phyloP scores from a whole-genome alignment of 2,888 invertebrate species.

The Pycnomerus fuliginosus region DNA sequence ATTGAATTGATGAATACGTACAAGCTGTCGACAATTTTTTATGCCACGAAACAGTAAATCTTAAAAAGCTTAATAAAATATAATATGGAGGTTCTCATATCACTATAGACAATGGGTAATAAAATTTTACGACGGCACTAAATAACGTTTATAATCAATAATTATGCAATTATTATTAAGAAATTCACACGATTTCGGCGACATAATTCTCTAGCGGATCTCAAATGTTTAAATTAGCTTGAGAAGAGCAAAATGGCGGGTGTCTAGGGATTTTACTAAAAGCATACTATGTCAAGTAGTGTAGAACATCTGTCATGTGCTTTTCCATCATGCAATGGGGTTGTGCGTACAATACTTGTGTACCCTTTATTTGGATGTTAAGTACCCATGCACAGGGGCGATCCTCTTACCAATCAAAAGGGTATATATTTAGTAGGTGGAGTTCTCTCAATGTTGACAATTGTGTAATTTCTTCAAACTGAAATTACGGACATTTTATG shows the following conservation, averaged over 20 bases:
- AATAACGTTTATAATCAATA: conserved; percentile 26
- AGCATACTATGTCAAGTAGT: conserved; percentile 1
- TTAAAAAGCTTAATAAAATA: not conserved
- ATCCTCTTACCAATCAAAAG: conserved; percentile 35
- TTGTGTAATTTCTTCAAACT: conserved; percentile 26
- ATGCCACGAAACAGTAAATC: too few species aligned
- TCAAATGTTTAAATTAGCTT: conserved; percentile 6
- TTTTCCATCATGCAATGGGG: conserved; percentile 38
- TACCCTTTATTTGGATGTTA: conserved; percentile 37
- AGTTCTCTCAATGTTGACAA: conserved; percentile 31
- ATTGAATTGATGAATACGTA: too few species aligned
- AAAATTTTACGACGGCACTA: conserved; percentile 14
- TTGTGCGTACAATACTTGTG: conserved; percentile 32
- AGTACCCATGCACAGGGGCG: conserved; percentile 30
- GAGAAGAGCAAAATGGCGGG: conserved; percentile 16
- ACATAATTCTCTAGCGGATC: not conserved
- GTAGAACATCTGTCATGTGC: conserved; percentile 38
- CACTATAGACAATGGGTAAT: conserved; percentile 21
- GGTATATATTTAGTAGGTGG: conserved; percentile 38
- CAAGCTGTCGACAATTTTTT: too few species aligned
- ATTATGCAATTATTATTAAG: conserved; percentile 14
- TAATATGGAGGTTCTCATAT: conserved; percentile 1
- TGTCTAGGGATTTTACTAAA: conserved; percentile 9
- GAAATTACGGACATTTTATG: conserved; percentile 22
- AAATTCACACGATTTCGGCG: conserved; percentile 7